A percentile compares a stretch with the other conserved stretches of the same genome.
phyloP scores from a whole-genome alignment of 2,113 vertebrate genomes.

The Bubo scandiacus region DNA sequence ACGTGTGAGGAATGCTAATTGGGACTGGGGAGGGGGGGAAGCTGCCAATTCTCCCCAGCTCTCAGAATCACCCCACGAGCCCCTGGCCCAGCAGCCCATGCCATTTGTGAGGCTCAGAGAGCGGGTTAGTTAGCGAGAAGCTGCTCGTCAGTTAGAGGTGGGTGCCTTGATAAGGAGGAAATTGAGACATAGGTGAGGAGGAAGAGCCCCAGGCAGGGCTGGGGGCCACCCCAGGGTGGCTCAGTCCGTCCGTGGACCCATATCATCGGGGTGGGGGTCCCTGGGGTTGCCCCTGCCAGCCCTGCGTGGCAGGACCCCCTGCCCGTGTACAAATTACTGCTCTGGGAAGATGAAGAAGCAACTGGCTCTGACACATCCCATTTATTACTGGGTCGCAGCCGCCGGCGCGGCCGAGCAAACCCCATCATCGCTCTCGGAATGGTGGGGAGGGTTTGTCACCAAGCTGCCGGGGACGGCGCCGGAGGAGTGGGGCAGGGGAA shows the following conservation, averaged over 20 bases:
- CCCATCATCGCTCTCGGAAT: fast-evolving
- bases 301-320: fast-evolving
- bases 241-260: fast-evolving
- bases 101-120: no score
- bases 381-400: neutral
- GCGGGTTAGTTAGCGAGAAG: neutral
- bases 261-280: neutral
- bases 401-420: neutral
- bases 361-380: neutral
- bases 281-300: neutral
- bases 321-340: neutral
- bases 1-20: neutral
- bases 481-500: neutral
- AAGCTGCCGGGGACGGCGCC: neutral
- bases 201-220: neutral
- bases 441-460: fast-evolving
- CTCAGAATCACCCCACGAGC: neutral
- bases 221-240: neutral
- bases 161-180: neutral
- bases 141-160: neutral
- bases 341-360: neutral
- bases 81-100: fast-evolving
- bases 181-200: fast-evolving
- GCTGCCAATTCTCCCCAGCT: neutral
- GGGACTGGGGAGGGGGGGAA: neutral